Evolutionary conservation across 2,113 vertebrate species (phyloP), one percentile per base, ranked within the genome.

Genomic region (Chloroceryle aenea): DNA sequence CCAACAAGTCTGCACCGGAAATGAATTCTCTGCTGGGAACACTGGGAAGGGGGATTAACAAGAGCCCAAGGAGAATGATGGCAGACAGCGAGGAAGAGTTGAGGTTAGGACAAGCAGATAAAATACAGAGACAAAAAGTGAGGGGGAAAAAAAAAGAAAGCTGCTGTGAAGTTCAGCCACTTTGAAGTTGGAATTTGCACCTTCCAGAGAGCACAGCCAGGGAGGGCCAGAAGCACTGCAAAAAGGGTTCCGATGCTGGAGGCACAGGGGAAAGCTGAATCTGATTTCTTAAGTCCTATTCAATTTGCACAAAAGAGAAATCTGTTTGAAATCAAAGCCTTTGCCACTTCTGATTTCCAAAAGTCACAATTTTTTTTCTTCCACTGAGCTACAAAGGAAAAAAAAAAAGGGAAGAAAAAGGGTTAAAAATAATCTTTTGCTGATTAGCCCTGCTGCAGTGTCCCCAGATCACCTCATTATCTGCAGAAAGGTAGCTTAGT

Each of bases 391-490:
- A 30, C 12, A 5, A 59, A 53, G 42, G 53, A 27, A 32, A n/a
- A 47, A 30, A 63, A 62, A 36, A 26, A 11, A 34, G 43, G 16
- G 61, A 42, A 53, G 16, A 61, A 42, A 38, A 66, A 30, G 23
- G 19, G 30, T 73, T 83, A 80, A 85, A 91, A 90, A 87, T 47
- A 91, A 27, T 80, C 50, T 80, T 87, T 69, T 87, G 81, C 50
- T 71, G 14, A 14, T 76, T 89, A 89, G 32, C 36, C 3, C 3
- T 74, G 72, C 82, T 88, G 85, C 92, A 84, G 90, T 58, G 87
- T 96, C 91, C 91, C 79, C 73, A 67, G 45, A 72, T 95, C 79
- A 88, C 93, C 94, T 47, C 73, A 77, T 26, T 47, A 88, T 67
- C 80, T 3, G 4, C 3, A 12, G 78, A 73, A 90, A 91, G 93